A percentile compares a stretch with the other conserved stretches of the same genome.
Evolutionary conservation across 2,113 vertebrate species (phyloP).

Genomic region (Phycodurus eques): DNA sequence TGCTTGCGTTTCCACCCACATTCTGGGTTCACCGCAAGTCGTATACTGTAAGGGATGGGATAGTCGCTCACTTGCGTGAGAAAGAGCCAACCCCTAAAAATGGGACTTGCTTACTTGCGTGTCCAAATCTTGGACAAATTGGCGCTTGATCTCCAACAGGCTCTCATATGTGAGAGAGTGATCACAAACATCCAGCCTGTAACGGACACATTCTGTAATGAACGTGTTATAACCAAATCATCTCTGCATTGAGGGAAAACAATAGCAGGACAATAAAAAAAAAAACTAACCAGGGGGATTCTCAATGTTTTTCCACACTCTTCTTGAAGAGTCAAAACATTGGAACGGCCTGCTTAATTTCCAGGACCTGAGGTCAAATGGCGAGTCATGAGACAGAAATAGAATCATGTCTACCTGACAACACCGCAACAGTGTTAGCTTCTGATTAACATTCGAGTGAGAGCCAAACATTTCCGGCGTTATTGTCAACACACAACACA

Average conservation of each 20-base stretch:
- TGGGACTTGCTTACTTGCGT: neutral
- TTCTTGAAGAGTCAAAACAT: constrained; percentile 86
- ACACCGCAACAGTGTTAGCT: neutral
- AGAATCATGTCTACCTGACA: neutral
- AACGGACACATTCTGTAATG: neutral
- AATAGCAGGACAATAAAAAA: neutral
- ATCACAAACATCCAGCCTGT: neutral
- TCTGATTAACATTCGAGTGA: neutral
- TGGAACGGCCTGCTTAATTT: constrained; percentile 31
- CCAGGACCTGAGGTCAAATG: constrained; percentile 8
- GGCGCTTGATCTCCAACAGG: neutral
- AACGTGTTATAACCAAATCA: neutral
- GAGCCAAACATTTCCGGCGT: neutral
- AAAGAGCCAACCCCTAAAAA: neutral
- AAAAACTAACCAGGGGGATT: constrained; percentile 74
- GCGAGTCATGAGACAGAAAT: neutral
- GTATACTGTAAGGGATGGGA: no score
- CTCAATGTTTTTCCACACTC: constrained; percentile 72
- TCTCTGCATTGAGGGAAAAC: neutral
- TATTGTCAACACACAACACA: no score
- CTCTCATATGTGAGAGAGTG: neutral
- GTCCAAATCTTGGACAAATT: neutral
- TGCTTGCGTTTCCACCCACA: no score
- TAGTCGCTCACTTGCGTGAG: no score
- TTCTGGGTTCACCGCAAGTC: no score